Percentiles rank a stretch among this genome's conserved stretches.
phyloP scores from a whole-genome alignment of 2,797 vertebrate species.

The Odontamblyopus lacepedii region DNA sequence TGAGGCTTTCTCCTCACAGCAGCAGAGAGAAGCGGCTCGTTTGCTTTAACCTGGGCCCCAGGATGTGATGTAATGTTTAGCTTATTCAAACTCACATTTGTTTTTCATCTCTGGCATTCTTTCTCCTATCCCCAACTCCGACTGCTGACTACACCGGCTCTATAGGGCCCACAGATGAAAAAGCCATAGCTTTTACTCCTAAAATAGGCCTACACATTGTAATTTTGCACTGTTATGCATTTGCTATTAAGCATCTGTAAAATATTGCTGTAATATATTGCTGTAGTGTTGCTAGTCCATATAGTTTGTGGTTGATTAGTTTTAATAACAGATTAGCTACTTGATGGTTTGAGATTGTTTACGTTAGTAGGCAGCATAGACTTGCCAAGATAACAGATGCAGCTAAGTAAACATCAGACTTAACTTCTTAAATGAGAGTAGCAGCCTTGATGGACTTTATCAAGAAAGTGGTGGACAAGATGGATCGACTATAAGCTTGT shows the following conservation, averaged over 20 bases:
- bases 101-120: slow-evolving; percentile 37
- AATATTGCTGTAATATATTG: not conserved
- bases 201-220: not conserved
- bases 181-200: slow-evolving; percentile 5
- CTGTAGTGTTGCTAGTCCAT: not conserved
- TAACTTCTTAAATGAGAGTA: slow-evolving; percentile 13
- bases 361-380: not conserved
- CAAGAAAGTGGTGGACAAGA: not conserved
- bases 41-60: slow-evolving; percentile 6
- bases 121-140: slow-evolving; percentile 27
- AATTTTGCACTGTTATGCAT: not conserved
- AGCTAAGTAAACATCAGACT: slow-evolving; percentile 36
- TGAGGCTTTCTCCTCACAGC: not conserved
- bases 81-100: slow-evolving; percentile 29
- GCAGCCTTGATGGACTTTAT: not conserved
- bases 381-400: slow-evolving; percentile 29
- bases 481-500: slow-evolving; percentile 9
- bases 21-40: not conserved
- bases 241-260: no score
- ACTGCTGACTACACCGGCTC: slow-evolving; percentile 7
- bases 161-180: slow-evolving; percentile 19
- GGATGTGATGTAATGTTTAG: slow-evolving; percentile 8
- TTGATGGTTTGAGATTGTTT: slow-evolving; percentile 12
- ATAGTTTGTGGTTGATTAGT: not conserved
- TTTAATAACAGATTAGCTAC: not conserved